Evolutionary conservation across 2,888 invertebrate species (phyloP), one percentile per base, ranked within the genome.

Genomic region (Sialis fuliginosa): DNA sequence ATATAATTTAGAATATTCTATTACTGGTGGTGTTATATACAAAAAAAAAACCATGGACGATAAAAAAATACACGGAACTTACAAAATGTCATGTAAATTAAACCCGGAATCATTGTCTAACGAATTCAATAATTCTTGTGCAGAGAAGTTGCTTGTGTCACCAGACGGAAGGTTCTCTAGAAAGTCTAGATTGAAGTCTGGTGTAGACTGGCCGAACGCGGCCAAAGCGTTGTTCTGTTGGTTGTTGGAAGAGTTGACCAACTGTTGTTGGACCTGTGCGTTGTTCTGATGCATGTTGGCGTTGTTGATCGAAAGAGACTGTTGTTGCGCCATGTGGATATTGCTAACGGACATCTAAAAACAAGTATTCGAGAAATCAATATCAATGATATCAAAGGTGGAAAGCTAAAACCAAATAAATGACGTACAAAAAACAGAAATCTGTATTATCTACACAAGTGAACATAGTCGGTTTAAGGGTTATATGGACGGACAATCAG

Each of bases 151-250:
- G 58, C 75, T 75, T 49, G 82, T 75, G 64, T 89, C 87, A 45
- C 75, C 74, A 54, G 81, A 71, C 48, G 81, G 79, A 63, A 89
- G 74, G 67, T 81, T 83, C 63, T 89, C 89, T 51, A 88, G 73
- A 68, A 88, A 86, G 70, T 89, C 88, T 56, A 89, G 75, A 64
- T 78, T 81, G 65, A 89, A 83, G 66, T 88, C 85, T 6, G 67
- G 61, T 6, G 72, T 62, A 51, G 72, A 63, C 48, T 69, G 68
- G 51, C 68, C 70, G 46, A 69, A 62, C 59, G 67, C 71, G 57
- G 69, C 65, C 57, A 70, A 63, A 56, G 69, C 56, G 34, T 47
- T 47, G 12, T 47, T 47, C 7, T 42, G 13, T 44, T 55, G 57
- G 42, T 56, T 55, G 48, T 51, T 55, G 22, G 22, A 22, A 22